Evolutionary conservation across 2,113 vertebrate species (phyloP), one percentile per base, ranked within the genome.

Genomic region (Candoia aspera): DNA sequence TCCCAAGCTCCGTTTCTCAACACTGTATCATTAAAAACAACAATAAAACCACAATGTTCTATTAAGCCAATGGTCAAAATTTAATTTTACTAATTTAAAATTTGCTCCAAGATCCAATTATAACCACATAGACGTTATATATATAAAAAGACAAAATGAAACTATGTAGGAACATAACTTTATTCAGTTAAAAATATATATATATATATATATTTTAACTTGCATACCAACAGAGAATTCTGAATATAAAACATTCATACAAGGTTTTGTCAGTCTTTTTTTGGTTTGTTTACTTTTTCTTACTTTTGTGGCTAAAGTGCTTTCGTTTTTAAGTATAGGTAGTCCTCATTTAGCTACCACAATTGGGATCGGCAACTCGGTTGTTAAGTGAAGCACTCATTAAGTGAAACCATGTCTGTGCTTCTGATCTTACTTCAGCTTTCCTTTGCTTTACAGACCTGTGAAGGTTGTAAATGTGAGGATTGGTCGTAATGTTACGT

Each of bases 1-100:
- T 99, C 99, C 99, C 99, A 99, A 91, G 99, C 98, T 95, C 99
- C 99, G 92, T 99, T 99, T 96, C 99, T 98, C 95, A 99, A 94
- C 33, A 99, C 99, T 99, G 95, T 59, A 96, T 94, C 93, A 87
- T 64, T 88, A 10, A 90, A 92, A 92, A 91, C 73, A 0, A 88
- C 2, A 92, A 46, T 26, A 17, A 33, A 89, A 62, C 37, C 42
- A 92, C 85, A 91, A 91, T 37, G 33, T 21, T 79, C 17, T 19
- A 79, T 79, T 42, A 79, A 42, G 42, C 10, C 62, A 64, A 64
- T 64, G 26, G 4, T 79, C 33, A 19, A 79, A 79, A 37, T 37
- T 4, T 6, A 33, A 37, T 73, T 73, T n/a, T 73, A 19, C n/a
- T 37, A 33, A 73, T 73, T 17, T 33, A 73, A 73, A n/a, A 73